Evolutionary conservation across 1,140 invertebrate genomes (phyloP).

Genomic region (Globodera ellingtonae): DNA sequence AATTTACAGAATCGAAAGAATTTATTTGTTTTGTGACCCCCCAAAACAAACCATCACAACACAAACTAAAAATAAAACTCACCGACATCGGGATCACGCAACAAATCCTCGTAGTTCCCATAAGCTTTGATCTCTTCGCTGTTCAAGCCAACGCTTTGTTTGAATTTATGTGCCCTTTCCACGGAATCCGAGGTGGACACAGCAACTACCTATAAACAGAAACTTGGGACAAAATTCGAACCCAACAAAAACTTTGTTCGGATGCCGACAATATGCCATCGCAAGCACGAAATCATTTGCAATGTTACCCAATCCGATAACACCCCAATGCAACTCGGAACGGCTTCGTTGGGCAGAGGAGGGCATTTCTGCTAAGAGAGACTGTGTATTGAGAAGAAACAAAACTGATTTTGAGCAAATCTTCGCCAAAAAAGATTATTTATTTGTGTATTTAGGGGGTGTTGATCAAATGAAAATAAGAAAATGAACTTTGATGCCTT

Average conservation of each 20-base stretch:
- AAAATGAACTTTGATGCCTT: no score
- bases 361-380: not conserved
- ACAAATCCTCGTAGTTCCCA: not conserved
- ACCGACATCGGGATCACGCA: not conserved
- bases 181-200: not conserved
- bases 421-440: no score
- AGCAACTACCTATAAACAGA: not conserved
- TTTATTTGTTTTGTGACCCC: no score
- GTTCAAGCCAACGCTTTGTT: not conserved
- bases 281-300: conserved; percentile 9
- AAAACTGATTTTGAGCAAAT: not conserved
- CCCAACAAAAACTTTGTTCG: not conserved
- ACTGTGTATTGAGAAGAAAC: not conserved
- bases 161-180: not conserved
- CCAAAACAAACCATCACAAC: no score
- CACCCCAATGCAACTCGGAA: conserved; percentile 15
- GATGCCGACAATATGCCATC: conserved; percentile 2
- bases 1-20: no score
- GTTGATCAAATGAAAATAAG: no score
- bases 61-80: not conserved
- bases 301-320: conserved; percentile 14
- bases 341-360: not conserved
- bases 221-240: not conserved
- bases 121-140: not conserved
- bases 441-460: no score